Percentiles rank a stretch among this genome's conserved stretches.
phyloP scores from a whole-genome alignment of 30 jellyfish, hydroid and myxozoan genomes.

The Cassiopea andromeda region DNA sequence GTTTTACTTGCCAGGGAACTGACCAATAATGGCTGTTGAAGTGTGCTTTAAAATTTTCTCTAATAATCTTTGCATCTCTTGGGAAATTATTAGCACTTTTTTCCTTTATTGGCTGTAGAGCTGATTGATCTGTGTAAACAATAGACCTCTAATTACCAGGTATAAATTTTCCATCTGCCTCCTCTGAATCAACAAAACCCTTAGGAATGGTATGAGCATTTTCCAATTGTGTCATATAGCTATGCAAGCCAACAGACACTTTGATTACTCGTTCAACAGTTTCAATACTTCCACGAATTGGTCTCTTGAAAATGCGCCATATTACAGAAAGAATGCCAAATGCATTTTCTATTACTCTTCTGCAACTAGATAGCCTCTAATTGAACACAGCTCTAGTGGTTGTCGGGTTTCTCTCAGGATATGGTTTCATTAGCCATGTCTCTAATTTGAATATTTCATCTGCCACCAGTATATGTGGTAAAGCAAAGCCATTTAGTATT shows the following conservation, averaged over 20 bases:
- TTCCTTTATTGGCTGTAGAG: neutral
- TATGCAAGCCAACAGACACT: slow-evolving; percentile 41
- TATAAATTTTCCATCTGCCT: slow-evolving; percentile 24
- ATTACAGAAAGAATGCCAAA: slow-evolving; percentile 59
- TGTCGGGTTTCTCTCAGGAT: neutral
- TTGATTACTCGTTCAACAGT: slow-evolving; percentile 34
- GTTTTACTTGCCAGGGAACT: slow-evolving; percentile 15
- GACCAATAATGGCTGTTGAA: neutral
- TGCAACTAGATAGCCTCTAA: slow-evolving; percentile 10
- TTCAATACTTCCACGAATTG: slow-evolving; percentile 23
- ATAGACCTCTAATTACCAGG: slow-evolving; percentile 60
- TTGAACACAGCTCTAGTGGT: neutral
- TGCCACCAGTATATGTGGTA: slow-evolving; percentile 41
- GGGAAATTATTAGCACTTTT: neutral
- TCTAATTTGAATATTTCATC: slow-evolving; percentile 37
- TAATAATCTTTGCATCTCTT: neutral
- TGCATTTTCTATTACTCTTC: slow-evolving; percentile 20
- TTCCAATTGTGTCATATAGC: slow-evolving; percentile 31
- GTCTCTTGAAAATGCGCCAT: slow-evolving; percentile 62
- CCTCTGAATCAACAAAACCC: slow-evolving; percentile 65
- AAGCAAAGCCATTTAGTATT: neutral
- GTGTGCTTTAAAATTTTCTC: neutral
- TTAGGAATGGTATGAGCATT: slow-evolving; percentile 36
- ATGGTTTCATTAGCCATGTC: slow-evolving; percentile 43
- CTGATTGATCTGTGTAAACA: neutral